A percentile compares a stretch with the other conserved stretches of the same genome.
These are phyloP conservation scores for Chaetoderma sp. DNA, from an alignment of 2,888 invertebrate genomes.

Conservation along the genomic window DNA sequence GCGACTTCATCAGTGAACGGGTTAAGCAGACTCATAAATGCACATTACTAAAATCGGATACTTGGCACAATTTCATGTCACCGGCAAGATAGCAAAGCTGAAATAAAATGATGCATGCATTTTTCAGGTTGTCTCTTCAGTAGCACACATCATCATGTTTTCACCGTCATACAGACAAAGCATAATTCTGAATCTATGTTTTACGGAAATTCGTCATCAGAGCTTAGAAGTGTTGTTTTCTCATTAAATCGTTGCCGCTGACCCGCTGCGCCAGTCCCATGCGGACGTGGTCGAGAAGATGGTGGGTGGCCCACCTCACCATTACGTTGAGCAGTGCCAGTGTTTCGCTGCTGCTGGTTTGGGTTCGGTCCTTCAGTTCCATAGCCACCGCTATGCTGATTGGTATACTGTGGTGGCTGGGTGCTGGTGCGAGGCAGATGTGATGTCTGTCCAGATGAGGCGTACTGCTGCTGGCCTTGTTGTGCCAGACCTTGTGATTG, in stretches of 20 bases:
- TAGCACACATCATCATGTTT: too few species aligned
- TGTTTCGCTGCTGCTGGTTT: conserved; percentile 20
- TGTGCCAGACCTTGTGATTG: too few species aligned
- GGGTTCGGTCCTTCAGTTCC: conserved; percentile 13
- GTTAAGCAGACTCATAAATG: too few species aligned
- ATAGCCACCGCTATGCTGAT: conserved; percentile 3
- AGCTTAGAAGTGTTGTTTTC: conserved; percentile 94
- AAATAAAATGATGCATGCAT: too few species aligned
- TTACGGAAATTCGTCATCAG: conserved; percentile 94
- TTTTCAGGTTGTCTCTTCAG: too few species aligned
- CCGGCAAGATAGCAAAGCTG: too few species aligned
- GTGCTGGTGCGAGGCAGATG: too few species aligned
- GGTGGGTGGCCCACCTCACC: background rate
- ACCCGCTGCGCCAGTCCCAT: conserved; percentile 36
- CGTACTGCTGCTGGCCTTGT: conserved; percentile 34
- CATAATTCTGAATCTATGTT: too few species aligned
- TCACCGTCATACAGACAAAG: too few species aligned
- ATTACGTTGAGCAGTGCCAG: background rate
- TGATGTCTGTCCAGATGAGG: conserved; percentile 27
- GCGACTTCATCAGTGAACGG: too few species aligned
- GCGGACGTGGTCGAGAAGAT: conserved; percentile 20
- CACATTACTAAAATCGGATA: too few species aligned
- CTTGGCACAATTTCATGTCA: too few species aligned
- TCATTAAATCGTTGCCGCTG: conserved; percentile 82
- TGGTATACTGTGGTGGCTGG: conserved; percentile 11